Conservation (phyloP, 2,888 invertebrate species). For the Nasonovia ribisnigri region DNA sequence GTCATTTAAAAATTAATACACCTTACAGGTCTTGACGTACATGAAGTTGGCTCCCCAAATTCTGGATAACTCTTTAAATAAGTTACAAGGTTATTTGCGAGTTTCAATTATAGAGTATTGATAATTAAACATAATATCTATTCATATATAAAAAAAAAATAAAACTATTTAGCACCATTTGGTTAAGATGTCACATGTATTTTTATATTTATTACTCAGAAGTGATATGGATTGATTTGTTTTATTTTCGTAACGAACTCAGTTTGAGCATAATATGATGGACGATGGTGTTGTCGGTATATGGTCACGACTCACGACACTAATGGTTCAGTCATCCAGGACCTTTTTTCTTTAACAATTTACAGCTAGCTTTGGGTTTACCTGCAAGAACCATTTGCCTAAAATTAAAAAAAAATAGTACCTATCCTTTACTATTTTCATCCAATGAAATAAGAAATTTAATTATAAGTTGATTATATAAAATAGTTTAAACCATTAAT, state of each 20-base stretch:
- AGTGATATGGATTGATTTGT: neutral
- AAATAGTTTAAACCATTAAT: neutral
- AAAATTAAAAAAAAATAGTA: neutral
- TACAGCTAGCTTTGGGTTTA: neutral
- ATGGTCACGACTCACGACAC: neutral
- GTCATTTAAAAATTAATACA: no score
- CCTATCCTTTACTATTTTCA: neutral
- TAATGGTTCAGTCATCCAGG: neutral
- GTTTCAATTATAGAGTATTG: neutral
- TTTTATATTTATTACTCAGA: neutral
- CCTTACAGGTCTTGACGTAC: no score
- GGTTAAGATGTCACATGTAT: neutral
- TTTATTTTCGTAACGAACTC: neutral
- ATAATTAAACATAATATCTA: neutral
- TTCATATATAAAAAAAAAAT: neutral
- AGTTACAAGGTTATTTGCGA: neutral
- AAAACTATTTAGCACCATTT: neutral
- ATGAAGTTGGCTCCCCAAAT: no score
- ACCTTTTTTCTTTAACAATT: neutral
- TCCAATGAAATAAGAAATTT: neutral
- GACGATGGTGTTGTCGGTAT: neutral
- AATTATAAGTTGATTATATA: neutral
- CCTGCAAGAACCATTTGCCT: neutral
- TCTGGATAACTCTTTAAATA: neutral
- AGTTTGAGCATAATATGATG: neutral